phyloP scores from a whole-genome alignment of 2,888 invertebrate species.

The Flabesymbios commensalis region DNA sequence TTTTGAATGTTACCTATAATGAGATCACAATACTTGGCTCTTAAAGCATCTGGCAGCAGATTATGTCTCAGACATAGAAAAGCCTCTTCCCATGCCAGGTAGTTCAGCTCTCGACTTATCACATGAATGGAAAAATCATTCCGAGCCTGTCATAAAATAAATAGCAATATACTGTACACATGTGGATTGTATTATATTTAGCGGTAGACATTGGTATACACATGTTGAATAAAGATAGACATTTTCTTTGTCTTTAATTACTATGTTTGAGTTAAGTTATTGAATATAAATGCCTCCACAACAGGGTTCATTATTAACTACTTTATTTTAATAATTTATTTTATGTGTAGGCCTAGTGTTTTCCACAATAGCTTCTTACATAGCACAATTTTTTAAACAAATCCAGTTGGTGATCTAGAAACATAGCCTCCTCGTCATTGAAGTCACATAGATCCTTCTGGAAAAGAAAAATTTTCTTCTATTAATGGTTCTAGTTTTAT shows the following conservation, averaged over 20 bases:
- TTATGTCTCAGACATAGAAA: constrained; percentile 56
- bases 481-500: too few relatives aligned
- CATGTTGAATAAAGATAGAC: too few relatives aligned
- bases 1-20: constrained; percentile 61
- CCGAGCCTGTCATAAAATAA: constrained; percentile 48
- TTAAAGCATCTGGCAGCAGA: constrained; percentile 56
- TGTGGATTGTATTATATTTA: too few relatives aligned
- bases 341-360: too few relatives aligned
- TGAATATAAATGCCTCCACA: too few relatives aligned
- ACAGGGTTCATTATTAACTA: too few relatives aligned
- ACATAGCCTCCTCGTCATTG: constrained; percentile 55
- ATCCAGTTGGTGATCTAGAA: constrained; percentile 59
- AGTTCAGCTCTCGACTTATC: constrained; percentile 57
- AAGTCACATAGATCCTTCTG: constrained; percentile 32
- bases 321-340: too few relatives aligned
- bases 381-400: constrained; percentile 57
- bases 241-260: too few relatives aligned
- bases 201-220: too few relatives aligned
- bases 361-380: too few relatives aligned
- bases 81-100: constrained; percentile 61
- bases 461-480: not conserved
- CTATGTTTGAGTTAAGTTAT: too few relatives aligned
- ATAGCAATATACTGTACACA: too few relatives aligned
- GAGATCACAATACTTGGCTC: constrained; percentile 61
- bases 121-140: constrained; percentile 59